A percentile compares a stretch with the other conserved stretches of the same genome.
Conservation (phyloP, 2,797 vertebrate genomes). For the Caiman crocodilus region DNA sequence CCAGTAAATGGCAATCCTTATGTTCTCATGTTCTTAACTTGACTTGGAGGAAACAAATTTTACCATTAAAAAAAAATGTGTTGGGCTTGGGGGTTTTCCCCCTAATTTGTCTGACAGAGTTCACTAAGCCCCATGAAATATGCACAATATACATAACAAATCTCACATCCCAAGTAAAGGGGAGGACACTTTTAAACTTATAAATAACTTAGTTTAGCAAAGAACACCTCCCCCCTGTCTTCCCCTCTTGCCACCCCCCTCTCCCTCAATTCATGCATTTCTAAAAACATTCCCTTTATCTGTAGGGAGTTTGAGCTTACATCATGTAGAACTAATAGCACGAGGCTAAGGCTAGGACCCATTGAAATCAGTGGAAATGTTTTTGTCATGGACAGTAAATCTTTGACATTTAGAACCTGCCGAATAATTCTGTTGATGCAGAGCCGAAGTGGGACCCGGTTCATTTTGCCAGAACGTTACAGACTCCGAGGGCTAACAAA, state of each 20-base stretch:
- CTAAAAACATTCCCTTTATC: not conserved
- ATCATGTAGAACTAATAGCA: not conserved
- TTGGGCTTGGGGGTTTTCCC: too few species aligned
- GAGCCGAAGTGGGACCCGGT: slow-evolving; percentile 6
- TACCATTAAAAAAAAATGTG: not conserved
- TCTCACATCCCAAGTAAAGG: not conserved
- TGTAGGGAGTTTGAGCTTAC: not conserved
- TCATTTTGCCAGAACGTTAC: not conserved
- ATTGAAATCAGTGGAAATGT: slow-evolving; percentile 40
- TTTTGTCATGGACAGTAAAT: slow-evolving; percentile 30
- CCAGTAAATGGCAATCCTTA: too few species aligned
- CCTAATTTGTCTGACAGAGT: too few species aligned
- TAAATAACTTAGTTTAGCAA: not conserved
- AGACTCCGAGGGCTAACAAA: not conserved
- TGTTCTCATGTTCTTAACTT: not conserved
- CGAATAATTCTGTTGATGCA: slow-evolving; percentile 25
- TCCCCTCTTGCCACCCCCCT: too few species aligned
- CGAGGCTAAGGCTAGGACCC: slow-evolving; percentile 33
- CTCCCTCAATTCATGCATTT: not conserved
- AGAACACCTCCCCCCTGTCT: not conserved
- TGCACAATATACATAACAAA: not conserved
- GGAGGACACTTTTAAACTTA: not conserved
- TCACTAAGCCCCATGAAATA: too few species aligned
- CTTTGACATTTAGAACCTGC: slow-evolving; percentile 10
- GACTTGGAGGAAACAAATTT: not conserved